Conservation (phyloP, 2,797 vertebrate genomes). For the Melanogrammus aeglefinus region DNA sequence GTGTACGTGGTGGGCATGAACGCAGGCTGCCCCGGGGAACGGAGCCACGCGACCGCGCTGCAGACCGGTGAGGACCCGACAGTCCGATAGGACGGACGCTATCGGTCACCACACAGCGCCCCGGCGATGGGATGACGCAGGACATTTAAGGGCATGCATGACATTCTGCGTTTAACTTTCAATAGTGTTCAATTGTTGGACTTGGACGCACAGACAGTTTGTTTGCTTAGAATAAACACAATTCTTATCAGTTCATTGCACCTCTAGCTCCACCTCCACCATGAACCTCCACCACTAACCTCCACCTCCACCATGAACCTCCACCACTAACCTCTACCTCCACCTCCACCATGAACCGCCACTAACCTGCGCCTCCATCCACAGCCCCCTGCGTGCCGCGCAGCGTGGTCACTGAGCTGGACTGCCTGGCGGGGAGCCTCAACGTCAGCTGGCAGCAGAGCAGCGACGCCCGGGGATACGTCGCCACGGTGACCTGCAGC, state of each 20-base stretch:
- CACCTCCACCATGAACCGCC: too few species aligned
- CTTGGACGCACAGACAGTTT: too few species aligned
- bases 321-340: too few species aligned
- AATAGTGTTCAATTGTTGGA: too few species aligned
- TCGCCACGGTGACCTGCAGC: constrained; percentile 48
- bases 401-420: constrained; percentile 50
- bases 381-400: constrained; percentile 75
- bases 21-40: constrained; percentile 57
- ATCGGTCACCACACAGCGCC: not conserved
- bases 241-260: too few species aligned
- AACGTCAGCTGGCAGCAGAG: constrained; percentile 71
- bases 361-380: not conserved
- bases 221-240: too few species aligned
- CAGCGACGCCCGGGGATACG: constrained; percentile 52
- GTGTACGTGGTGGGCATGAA: constrained; percentile 68
- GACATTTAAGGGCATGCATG: too few species aligned
- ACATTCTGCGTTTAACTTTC: too few species aligned
- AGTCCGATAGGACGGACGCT: not conserved
- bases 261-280: too few species aligned
- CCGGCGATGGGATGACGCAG: too few species aligned
- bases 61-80: constrained; percentile 56
- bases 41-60: constrained; percentile 52
- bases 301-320: too few species aligned
- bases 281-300: too few species aligned
- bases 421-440: constrained; percentile 65